Evolutionary conservation across 1,140 invertebrate species (phyloP).

Genomic region (Mylabris phalerata): DNA sequence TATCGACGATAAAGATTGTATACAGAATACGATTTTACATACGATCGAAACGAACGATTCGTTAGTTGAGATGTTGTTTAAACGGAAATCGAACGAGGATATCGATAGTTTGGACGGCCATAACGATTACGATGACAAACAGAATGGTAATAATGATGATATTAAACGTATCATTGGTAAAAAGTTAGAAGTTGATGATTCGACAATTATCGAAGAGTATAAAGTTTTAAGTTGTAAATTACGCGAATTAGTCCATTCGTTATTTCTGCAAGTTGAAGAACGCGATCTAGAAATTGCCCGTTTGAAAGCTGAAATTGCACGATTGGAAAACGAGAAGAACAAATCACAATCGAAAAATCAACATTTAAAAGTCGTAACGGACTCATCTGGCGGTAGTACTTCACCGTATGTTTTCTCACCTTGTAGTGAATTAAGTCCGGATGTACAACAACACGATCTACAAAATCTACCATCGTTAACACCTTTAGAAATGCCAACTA

Average conservation of each 20-base stretch:
- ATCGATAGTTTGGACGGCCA: neutral
- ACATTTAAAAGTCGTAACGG: slow-evolving; percentile 37
- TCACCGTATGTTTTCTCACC: slow-evolving; percentile 43
- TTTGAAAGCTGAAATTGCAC: slow-evolving; percentile 22
- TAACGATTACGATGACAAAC: neutral
- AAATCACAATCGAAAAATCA: slow-evolving; percentile 22
- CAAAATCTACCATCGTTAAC: slow-evolving; percentile 45
- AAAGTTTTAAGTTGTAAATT: slow-evolving; percentile 29
- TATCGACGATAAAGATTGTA: neutral
- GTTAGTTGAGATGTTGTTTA: slow-evolving; percentile 21
- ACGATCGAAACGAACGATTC: slow-evolving; percentile 32
- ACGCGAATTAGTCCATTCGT: slow-evolving; percentile 24
- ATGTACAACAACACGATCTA: slow-evolving; percentile 28
- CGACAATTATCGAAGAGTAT: slow-evolving; percentile 28
- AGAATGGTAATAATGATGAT: slow-evolving; percentile 8
- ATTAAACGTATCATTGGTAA: slow-evolving; percentile 18
- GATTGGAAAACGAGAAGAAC: slow-evolving; percentile 24
- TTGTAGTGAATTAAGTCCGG: slow-evolving; percentile 41
- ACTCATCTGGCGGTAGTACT: slow-evolving; percentile 34
- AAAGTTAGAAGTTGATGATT: slow-evolving; percentile 29
- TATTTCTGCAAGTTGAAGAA: slow-evolving; percentile 29
- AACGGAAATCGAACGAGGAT: slow-evolving; percentile 11
- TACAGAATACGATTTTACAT: slow-evolving; percentile 17
- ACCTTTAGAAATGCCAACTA: slow-evolving; percentile 51
- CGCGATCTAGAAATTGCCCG: slow-evolving; percentile 26